Evolutionary conservation across 2,888 invertebrate genomes (phyloP).

Genomic region (Formica aserva): DNA sequence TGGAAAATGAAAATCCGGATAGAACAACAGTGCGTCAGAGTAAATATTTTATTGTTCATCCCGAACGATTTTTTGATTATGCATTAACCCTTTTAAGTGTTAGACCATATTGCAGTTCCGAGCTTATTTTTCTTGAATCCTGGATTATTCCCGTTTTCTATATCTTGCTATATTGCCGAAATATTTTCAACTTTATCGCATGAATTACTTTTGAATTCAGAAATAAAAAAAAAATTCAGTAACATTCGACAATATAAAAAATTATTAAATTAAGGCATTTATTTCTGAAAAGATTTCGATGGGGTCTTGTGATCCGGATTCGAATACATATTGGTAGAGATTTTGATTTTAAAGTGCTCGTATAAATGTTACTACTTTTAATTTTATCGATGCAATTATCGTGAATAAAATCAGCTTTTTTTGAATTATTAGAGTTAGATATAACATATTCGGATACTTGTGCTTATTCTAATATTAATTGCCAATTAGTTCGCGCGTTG

Average conservation of each 20-base stretch:
- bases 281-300: not conserved
- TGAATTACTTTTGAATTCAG: not conserved
- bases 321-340: not conserved
- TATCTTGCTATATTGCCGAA: not conserved
- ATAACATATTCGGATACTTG: not conserved
- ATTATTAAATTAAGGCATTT: not conserved
- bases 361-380: slow-evolving; percentile 4
- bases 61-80: not conserved
- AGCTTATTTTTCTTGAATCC: not conserved
- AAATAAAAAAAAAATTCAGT: not conserved
- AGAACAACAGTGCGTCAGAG: not conserved
- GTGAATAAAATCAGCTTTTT: not conserved
- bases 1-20: not conserved
- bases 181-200: not conserved
- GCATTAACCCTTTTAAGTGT: not conserved
- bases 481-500: not conserved
- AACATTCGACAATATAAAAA: not conserved
- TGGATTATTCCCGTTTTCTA: not conserved
- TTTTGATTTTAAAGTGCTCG: not conserved
- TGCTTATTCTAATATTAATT: slow-evolving; percentile 1
- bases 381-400: not conserved
- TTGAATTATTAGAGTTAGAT: not conserved
- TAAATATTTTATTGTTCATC: not conserved
- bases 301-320: not conserved
- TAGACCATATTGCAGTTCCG: not conserved